Percentiles rank a stretch among this genome's conserved stretches.
Evolutionary conservation across 2,888 invertebrate species (phyloP).

Genomic region (Hyalella azteca): DNA sequence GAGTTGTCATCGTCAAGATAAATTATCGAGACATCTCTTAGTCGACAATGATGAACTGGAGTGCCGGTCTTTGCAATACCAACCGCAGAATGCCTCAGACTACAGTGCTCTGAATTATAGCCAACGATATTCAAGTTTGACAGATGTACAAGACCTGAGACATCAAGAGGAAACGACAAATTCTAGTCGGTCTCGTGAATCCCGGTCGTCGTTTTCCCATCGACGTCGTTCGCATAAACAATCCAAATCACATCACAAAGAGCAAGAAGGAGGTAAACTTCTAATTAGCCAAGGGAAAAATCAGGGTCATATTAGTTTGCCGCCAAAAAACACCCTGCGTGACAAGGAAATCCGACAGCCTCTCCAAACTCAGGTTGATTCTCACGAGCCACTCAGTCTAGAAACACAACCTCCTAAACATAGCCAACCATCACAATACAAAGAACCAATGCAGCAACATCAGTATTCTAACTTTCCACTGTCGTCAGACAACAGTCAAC

Average conservation of each 20-base stretch:
- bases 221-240: not conserved
- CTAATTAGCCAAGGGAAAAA: too few species aligned
- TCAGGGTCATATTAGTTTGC: too few species aligned
- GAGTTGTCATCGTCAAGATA: not conserved
- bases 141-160: constrained; percentile 2
- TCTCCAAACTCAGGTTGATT: too few species aligned
- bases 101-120: not conserved
- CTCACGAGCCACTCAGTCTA: too few species aligned
- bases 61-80: constrained; percentile 21
- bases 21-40: not conserved
- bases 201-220: not conserved
- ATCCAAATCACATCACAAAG: not conserved
- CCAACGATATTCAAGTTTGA: not conserved
- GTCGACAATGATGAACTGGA: constrained; percentile 8
- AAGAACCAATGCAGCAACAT: too few species aligned
- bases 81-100: not conserved
- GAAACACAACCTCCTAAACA: too few species aligned
- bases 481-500: too few species aligned
- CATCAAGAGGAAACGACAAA: not conserved
- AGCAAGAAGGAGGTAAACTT: too few species aligned
- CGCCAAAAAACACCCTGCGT: too few species aligned
- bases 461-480: too few species aligned
- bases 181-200: not conserved
- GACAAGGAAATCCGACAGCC: too few species aligned
- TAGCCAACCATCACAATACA: too few species aligned